phyloP scores from a whole-genome alignment of 2,888 invertebrate genomes.

The Spicauda simplicius region DNA sequence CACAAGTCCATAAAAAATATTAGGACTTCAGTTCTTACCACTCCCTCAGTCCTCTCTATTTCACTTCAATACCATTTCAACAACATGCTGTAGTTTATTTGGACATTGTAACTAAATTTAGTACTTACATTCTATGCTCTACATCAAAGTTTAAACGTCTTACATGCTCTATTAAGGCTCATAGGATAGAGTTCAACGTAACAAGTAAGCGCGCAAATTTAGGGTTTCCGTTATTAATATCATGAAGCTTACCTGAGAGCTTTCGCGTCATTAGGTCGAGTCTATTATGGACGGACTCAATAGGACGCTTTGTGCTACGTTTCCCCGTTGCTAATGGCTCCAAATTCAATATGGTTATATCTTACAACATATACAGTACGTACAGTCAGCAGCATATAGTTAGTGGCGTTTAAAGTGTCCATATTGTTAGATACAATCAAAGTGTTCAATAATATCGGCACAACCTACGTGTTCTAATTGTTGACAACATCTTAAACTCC shows the following conservation, averaged over 20 bases:
- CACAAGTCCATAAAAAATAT: background rate
- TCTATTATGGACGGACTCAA: slow-evolving; percentile 61
- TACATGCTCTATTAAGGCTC: background rate
- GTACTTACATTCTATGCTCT: background rate
- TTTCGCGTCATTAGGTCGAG: slow-evolving; percentile 63
- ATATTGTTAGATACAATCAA: too few species aligned
- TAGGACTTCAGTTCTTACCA: too few species aligned
- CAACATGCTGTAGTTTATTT: background rate
- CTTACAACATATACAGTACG: slow-evolving; percentile 40
- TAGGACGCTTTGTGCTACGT: slow-evolving; percentile 64
- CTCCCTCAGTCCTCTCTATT: too few species aligned
- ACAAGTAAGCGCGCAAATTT: slow-evolving; percentile 8
- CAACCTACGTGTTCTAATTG: too few species aligned
- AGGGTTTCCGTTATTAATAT: slow-evolving; percentile 54
- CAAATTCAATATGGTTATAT: slow-evolving; percentile 56
- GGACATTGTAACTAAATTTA: background rate
- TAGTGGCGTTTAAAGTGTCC: too few species aligned
- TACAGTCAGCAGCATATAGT: too few species aligned
- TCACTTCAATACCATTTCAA: too few species aligned
- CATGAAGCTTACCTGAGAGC: slow-evolving; percentile 63
- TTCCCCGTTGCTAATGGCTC: slow-evolving; percentile 54
- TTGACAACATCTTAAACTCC: too few species aligned
- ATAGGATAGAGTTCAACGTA: slow-evolving; percentile 1
- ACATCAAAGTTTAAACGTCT: background rate
- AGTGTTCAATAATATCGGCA: too few species aligned